Percentiles rank a stretch among this genome's conserved stretches.
Evolutionary conservation across 2,113 vertebrate species (phyloP).

Genomic region (Nipponia nippon): DNA sequence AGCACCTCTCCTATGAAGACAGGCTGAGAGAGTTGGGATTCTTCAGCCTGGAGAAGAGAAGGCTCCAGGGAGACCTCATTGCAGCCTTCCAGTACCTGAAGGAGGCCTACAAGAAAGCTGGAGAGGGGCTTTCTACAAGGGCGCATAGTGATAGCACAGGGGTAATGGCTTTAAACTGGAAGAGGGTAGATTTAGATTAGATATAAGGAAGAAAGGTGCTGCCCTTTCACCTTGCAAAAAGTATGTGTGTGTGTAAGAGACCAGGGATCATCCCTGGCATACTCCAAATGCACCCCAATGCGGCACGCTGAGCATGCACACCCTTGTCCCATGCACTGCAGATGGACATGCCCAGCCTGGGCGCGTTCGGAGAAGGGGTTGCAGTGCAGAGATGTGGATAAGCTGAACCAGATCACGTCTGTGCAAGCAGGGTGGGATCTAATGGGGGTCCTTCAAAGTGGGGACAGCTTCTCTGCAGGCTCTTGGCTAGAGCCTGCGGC

Average conservation of each 20-base stretch:
- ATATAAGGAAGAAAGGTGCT: background rate
- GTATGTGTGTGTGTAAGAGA: fast-evolving
- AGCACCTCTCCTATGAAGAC: too few species aligned
- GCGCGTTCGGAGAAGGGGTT: too few species aligned
- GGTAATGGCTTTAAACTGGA: too few species aligned
- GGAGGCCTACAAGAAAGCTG: too few species aligned
- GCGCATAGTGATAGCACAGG: too few species aligned
- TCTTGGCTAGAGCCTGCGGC: background rate
- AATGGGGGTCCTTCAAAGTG: background rate
- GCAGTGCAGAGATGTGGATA: background rate
- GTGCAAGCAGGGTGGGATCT: background rate
- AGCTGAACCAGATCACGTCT: background rate
- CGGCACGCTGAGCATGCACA: fast-evolving
- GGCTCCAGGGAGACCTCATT: too few species aligned
- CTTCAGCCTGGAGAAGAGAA: too few species aligned
- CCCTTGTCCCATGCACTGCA: fast-evolving
- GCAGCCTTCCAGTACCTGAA: too few species aligned
- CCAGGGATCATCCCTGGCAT: fast-evolving
- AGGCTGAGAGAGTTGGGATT: too few species aligned
- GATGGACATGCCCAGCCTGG: fast-evolving
- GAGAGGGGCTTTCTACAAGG: too few species aligned
- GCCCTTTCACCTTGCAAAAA: background rate
- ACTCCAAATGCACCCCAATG: fast-evolving
- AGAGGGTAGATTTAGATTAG: too few species aligned
- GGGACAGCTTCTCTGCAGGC: background rate